Conservation (phyloP, 2,113 vertebrate species). For the Columba livia region DNA sequence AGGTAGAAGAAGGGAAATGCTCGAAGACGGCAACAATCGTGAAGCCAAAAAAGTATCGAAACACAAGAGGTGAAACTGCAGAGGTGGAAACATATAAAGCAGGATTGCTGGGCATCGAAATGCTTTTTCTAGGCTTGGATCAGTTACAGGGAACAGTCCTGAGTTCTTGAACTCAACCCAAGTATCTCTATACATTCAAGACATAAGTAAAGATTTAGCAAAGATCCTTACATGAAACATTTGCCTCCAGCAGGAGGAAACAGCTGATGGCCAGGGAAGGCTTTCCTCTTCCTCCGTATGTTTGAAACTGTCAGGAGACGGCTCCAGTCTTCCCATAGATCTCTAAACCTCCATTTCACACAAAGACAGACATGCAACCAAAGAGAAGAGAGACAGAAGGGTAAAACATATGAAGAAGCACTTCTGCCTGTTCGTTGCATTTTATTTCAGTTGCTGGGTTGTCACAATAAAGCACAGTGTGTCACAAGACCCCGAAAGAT, state of each 20-base stretch:
- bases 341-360: neutral
- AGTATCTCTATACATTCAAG: neutral
- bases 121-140: neutral
- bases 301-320: neutral
- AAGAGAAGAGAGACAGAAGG: neutral
- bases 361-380: neutral
- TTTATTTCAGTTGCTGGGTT: neutral
- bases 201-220: no score
- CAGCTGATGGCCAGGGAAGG: neutral
- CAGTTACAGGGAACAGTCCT: neutral
- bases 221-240: neutral
- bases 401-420: neutral
- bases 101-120: neutral
- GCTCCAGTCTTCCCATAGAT: neutral
- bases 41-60: neutral
- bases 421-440: neutral
- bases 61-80: no score
- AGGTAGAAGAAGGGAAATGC: neutral
- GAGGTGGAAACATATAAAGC: neutral
- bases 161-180: neutral
- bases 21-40: rapidly evolving
- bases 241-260: neutral
- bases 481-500: neutral
- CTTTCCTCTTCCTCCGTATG: neutral
- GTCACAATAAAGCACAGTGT: neutral